Conservation (phyloP, 2,797 vertebrate species). For the Sciurus vulgaris region DNA sequence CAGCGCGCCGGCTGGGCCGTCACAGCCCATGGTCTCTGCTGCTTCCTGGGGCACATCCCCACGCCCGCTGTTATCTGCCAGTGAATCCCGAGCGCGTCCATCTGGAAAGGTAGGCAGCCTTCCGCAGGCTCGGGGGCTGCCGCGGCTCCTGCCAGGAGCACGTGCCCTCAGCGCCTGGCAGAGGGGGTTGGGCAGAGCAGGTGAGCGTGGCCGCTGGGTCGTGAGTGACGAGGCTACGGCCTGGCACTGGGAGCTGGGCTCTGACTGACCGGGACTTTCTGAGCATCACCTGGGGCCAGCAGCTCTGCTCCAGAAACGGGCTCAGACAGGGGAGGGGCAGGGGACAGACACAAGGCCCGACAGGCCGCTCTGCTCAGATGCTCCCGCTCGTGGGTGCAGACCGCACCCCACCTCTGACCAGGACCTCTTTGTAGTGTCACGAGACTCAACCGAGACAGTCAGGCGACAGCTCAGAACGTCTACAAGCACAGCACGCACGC, state of each 20-base stretch:
- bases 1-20: not conserved
- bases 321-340: not conserved
- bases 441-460: not conserved
- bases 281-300: not conserved
- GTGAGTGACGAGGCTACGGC: not conserved
- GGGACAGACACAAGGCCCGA: not conserved
- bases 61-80: accelerated
- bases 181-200: no score
- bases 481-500: not conserved
- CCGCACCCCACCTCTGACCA: no score
- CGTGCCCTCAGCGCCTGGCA: not conserved
- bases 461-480: not conserved
- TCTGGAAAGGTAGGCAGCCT: not conserved
- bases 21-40: not conserved
- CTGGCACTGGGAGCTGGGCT: not conserved
- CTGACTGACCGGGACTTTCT: not conserved
- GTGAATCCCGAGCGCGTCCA: not conserved
- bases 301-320: not conserved
- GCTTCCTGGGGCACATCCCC: not conserved
- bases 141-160: not conserved
- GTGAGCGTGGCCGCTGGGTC: accelerated
- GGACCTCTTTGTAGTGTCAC: not conserved
- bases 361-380: not conserved
- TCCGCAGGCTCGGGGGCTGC: not conserved
- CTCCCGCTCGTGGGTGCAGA: not conserved